Evolutionary conservation across 2,888 invertebrate species (phyloP), one percentile per base, ranked within the genome.

Genomic region (Acleris emargana): DNA sequence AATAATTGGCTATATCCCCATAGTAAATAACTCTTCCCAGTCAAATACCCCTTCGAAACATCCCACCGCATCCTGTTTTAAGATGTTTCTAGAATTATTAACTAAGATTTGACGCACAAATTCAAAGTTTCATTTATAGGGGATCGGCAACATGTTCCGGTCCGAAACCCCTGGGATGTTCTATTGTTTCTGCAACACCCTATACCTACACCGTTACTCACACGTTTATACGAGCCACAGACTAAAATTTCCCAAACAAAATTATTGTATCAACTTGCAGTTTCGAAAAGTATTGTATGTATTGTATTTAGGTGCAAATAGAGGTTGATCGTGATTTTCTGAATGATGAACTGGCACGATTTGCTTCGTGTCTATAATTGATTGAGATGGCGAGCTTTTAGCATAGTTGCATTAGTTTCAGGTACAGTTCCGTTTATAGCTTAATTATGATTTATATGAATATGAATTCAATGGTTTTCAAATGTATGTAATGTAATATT

Each of bases 71-170:
- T 90, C 91, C 91, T 90, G 90, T 85, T 85, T 86, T 86, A 86
- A 89, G 88, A 89, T 90, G 88, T 89, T 88, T 87, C 86, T 86
- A 83, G 91, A 92, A 92, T 92, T 90, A 91, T 92, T 93, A 93
- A 93, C 87, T 91, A 93, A 91, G 91, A 92, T 91, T 84, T 86
- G 87, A 84, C 81, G 83, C 84, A 84, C 82, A 85, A 87, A 87
- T 87, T 81, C 76, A 75, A 87, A 89, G 87, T 88, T 89, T 85
- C 79, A 78, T 77, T 82, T 81, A 74, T 79, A 79, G 80, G 84
- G 87, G 87, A 81, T 81, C 76, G 82, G 86, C 84, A 77, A 64
- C 76, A 72, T 71, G 85, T 86, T 90, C 88, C 91, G 89, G 90
- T 87, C 86, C 83, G 80, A 83, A 84, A 74, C 86, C 85, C 86